phyloP scores from a whole-genome alignment of 2,797 vertebrate species.

The Gastrophryne carolinensis region DNA sequence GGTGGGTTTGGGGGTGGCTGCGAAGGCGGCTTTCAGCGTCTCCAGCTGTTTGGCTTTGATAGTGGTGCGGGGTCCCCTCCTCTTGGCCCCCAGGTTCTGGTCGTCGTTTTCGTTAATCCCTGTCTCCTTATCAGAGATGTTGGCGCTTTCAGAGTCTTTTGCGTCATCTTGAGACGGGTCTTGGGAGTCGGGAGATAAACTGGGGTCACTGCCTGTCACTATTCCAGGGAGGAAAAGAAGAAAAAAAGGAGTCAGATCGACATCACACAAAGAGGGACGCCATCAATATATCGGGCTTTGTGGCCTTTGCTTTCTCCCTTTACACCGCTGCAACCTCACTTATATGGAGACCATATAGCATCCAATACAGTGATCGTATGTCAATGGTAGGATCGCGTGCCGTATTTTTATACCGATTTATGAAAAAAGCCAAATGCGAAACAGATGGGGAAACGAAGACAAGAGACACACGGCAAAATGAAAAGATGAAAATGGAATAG shows the following conservation, averaged over 20 bases:
- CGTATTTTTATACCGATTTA: no score
- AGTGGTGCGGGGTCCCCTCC: constrained; percentile 92
- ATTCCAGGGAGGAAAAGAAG: constrained; percentile 49
- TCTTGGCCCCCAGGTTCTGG: constrained; percentile 94
- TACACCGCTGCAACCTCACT: not conserved
- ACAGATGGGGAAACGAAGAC: no score
- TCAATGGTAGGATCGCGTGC: no score
- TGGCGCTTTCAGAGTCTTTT: constrained; percentile 93
- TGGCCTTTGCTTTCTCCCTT: not conserved
- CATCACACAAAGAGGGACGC: constrained; percentile 20
- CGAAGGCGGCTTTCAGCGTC: constrained; percentile 95
- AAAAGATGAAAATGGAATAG: no score
- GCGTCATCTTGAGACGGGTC: constrained; percentile 94
- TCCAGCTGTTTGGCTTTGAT: constrained; percentile 98
- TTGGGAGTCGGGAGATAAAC: constrained; percentile 95
- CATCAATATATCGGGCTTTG: not conserved
- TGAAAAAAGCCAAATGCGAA: no score
- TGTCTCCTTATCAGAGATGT: constrained; percentile 92
- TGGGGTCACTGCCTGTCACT: constrained; percentile 97
- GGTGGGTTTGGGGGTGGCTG: constrained; percentile 94
- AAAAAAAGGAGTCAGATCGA: constrained; percentile 55
- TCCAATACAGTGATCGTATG: no score
- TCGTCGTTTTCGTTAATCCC: constrained; percentile 96
- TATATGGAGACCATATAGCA: not conserved
- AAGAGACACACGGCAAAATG: no score